Conservation (phyloP, 2,888 invertebrate genomes). For the Helobdella robusta region DNA sequence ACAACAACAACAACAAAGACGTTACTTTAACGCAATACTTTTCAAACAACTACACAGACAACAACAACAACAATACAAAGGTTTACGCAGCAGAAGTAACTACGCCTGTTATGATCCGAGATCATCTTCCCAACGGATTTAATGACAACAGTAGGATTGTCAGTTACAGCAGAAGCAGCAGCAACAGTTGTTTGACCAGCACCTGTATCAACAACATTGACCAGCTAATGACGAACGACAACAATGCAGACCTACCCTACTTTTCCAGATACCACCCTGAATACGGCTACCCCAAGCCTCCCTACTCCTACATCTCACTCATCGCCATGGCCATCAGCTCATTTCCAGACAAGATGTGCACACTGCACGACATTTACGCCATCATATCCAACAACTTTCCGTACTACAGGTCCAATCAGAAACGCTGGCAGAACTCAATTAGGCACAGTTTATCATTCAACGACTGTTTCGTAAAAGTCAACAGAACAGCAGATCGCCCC, state of each 20-base stretch:
- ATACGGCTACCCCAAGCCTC: slow-evolving; percentile 70
- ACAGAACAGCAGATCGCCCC: slow-evolving; percentile 76
- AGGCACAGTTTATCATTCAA: slow-evolving; percentile 94
- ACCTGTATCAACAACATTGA: too few relatives aligned
- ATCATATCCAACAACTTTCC: slow-evolving; percentile 99
- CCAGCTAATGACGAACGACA: not conserved
- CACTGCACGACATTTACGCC: slow-evolving; percentile 94
- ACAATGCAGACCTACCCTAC: slow-evolving; percentile 11
- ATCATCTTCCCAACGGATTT: too few relatives aligned
- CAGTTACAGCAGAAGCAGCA: too few relatives aligned
- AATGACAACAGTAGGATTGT: too few relatives aligned
- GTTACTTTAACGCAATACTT: too few relatives aligned
- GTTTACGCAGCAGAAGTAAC: too few relatives aligned
- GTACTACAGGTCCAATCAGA: slow-evolving; percentile 94
- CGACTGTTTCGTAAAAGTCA: slow-evolving; percentile 97
- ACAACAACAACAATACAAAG: too few relatives aligned
- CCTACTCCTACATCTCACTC: slow-evolving; percentile 94
- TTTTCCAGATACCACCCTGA: slow-evolving; percentile 19
- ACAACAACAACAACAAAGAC: too few relatives aligned
- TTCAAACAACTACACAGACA: too few relatives aligned
- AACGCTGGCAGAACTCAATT: slow-evolving; percentile 98
- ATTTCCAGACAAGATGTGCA: slow-evolving; percentile 86
- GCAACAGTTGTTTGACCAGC: too few relatives aligned
- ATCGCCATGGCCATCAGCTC: slow-evolving; percentile 99
- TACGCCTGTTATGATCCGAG: too few relatives aligned